A percentile compares a stretch with the other conserved stretches of the same genome.
Conservation (phyloP, 1,140 invertebrate species). For the Oncopeltus fasciatus region DNA sequence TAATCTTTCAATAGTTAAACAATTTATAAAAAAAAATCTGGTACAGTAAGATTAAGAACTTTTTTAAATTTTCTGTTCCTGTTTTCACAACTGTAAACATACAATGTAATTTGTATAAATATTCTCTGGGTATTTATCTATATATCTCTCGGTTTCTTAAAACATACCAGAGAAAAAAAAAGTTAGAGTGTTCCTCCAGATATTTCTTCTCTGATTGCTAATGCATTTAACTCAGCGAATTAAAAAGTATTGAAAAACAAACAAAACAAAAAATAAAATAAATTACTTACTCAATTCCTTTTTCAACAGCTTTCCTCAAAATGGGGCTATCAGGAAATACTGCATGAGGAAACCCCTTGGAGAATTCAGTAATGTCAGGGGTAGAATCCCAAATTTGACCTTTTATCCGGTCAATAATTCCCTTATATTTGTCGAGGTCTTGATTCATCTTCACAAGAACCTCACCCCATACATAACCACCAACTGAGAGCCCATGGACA, state of each 20-base stretch:
- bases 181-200: no score
- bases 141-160: no score
- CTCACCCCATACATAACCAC: conserved; percentile 74
- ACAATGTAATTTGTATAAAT: no score
- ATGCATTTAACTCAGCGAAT: not conserved
- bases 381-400: conserved; percentile 79
- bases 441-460: conserved; percentile 47
- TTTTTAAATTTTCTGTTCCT: no score
- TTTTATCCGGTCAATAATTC: conserved; percentile 49
- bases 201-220: not conserved
- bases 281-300: conserved; percentile 53
- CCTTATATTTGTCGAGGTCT: conserved; percentile 44
- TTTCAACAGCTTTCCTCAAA: conserved; percentile 50
- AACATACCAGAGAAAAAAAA: no score
- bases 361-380: conserved; percentile 66
- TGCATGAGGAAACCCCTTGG: conserved; percentile 58
- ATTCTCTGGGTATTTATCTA: no score
- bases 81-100: no score
- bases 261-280: no score
- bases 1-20: no score
- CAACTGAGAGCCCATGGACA: conserved; percentile 79
- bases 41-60: no score
- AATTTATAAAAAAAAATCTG: no score
- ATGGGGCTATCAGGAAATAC: conserved; percentile 63
- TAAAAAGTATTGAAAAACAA: not conserved